Percentiles rank a stretch among this genome's conserved stretches.
Conservation (phyloP, 2,888 invertebrate genomes). For the Drosophila meridiana region DNA sequence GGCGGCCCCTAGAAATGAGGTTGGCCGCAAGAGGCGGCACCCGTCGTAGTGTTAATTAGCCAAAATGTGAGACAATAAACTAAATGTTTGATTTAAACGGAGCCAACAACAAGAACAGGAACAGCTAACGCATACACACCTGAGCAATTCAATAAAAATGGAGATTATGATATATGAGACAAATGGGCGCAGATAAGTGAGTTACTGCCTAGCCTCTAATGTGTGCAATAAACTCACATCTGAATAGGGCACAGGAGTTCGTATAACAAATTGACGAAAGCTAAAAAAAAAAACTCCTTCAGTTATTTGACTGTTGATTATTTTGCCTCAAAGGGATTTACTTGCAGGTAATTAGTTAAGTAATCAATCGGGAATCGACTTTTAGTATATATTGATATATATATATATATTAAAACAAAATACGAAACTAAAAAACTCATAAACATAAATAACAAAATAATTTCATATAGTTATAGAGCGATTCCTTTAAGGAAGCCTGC, state of each 20-base stretch:
- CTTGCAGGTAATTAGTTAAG: too few species aligned
- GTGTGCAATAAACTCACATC: not conserved
- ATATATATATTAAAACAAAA: too few species aligned
- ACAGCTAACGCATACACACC: slow-evolving; percentile 1
- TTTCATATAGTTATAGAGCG: too few species aligned
- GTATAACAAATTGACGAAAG: not conserved
- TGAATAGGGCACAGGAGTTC: not conserved
- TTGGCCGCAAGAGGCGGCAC: slow-evolving; percentile 67
- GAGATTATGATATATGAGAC: slow-evolving; percentile 20
- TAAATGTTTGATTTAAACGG: slow-evolving; percentile 74
- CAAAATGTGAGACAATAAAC: slow-evolving; percentile 79
- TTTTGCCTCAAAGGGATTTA: too few species aligned
- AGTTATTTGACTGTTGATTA: too few species aligned
- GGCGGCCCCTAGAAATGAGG: slow-evolving; percentile 50
- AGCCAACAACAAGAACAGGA: slow-evolving; percentile 22
- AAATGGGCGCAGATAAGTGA: slow-evolving; percentile 11
- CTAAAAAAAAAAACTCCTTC: not conserved
- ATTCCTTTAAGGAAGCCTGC: not conserved
- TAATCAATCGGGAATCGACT: too few species aligned
- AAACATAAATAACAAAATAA: too few species aligned
- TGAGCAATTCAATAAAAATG: slow-evolving; percentile 6
- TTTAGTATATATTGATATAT: too few species aligned
- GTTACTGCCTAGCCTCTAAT: not conserved
- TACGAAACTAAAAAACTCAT: too few species aligned
- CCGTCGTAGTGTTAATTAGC: slow-evolving; percentile 72